Conservation (phyloP, 1,140 invertebrate species). For the Aphelenchoides besseyi region DNA sequence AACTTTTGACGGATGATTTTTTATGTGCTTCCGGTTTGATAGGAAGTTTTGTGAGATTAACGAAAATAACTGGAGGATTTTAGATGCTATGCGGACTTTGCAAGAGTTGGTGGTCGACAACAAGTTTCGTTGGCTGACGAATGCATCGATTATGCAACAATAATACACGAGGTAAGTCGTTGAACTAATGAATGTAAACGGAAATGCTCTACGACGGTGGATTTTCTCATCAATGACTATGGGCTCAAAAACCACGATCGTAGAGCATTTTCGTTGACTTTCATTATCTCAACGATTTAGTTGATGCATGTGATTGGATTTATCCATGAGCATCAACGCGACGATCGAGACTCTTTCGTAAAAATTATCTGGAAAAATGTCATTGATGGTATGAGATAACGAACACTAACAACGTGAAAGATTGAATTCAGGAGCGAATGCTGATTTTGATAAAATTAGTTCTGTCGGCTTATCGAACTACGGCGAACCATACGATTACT, state of each 20-base stretch:
- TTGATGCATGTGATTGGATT: conserved; percentile 63
- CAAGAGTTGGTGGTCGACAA: conserved; percentile 58
- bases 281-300: too few species aligned
- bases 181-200: background rate
- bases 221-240: too few species aligned
- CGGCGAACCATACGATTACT: conserved; percentile 60
- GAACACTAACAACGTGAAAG: background rate
- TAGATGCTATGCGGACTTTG: conserved; percentile 62
- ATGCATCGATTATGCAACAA: conserved; percentile 60
- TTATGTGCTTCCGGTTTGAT: background rate
- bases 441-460: conserved; percentile 59
- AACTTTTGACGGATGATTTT: background rate
- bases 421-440: conserved; percentile 52
- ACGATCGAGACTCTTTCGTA: conserved; percentile 59
- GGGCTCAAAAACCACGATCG: too few species aligned
- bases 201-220: too few species aligned
- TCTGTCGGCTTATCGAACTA: conserved; percentile 58
- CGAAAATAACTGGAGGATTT: conserved; percentile 1
- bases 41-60: background rate
- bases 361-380: conserved; percentile 55
- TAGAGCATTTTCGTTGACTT: too few species aligned
- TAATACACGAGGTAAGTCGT: conserved; percentile 51
- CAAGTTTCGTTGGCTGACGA: conserved; percentile 62
- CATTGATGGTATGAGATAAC: conserved; percentile 44
- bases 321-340: conserved; percentile 61